Base-by-base conservation (phyloP, 2,888 invertebrate genomes). In the Campaea margaritaria region DNA sequence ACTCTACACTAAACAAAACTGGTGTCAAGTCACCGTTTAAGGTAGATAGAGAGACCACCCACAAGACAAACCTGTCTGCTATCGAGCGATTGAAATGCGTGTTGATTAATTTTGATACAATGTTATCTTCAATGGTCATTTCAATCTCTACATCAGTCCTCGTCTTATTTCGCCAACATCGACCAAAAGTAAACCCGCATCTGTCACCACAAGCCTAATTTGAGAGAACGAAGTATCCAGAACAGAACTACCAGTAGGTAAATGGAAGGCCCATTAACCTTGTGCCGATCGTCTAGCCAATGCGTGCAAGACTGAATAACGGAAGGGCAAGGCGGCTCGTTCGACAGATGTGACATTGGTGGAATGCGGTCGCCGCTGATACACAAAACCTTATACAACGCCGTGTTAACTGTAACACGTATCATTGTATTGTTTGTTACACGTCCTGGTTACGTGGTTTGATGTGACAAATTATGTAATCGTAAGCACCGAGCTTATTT, bases 291-390 rank as follows among this genome's bases (percentile, higher is more conserved):
- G 65, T 67, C 27, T 39, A 70, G 69, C 70, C 67, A 51, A 68
- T 68, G 64, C 63, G 69, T 68, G 68, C 67, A 65, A 71, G 67
- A 69, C 64, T 69, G 65, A 70, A 71, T 69, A 67, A 65, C 72
- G 73, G 79, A 79, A 79, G 79, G 79, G 79, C 75, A 78, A 74
- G 74, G 72, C 72, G 60, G 64, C 62, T 66, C 66, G 67, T 63
- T 64, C 67, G 47, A 67, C 68, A 64, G 60, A 70, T 63, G 65
- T 70, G 76, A 74, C 80, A 78, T 74, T 79, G 77, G 75, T 69
- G 63, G 55, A 78, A 79, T 77, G 74, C 79, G 80, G 79, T 75
- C 75, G 70, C 68, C 52, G 55, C 65, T 62, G 63, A 68, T 67
- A 73, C 65, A 74, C 73, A 73, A 76, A 78, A 78, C 73, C 75